Conservation (phyloP, 2,797 vertebrate genomes). For the Trachops cirrhosus region DNA sequence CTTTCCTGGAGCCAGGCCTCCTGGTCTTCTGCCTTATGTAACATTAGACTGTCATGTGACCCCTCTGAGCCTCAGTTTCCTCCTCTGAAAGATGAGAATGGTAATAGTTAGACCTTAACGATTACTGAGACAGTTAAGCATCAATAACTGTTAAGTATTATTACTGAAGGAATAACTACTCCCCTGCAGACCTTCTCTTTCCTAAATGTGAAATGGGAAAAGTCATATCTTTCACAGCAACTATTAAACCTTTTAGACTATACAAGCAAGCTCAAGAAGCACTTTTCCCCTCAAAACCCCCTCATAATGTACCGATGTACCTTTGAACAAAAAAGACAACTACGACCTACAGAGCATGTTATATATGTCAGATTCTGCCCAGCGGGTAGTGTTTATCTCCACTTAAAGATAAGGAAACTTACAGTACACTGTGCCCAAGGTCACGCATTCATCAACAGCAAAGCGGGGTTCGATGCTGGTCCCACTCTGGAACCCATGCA, state of each 20-base stretch:
- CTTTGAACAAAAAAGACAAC: neutral
- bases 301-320: neutral
- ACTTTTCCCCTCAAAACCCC: neutral
- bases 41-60: neutral
- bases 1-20: neutral
- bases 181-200: neutral
- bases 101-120: neutral
- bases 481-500: neutral
- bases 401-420: neutral
- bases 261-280: neutral
- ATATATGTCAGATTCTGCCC: neutral
- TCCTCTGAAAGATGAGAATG: neutral
- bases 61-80: neutral
- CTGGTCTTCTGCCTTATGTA: neutral
- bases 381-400: neutral
- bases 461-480: neutral
- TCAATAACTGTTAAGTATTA: neutral
- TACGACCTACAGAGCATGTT: neutral
- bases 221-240: neutral
- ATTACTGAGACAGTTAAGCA: neutral
- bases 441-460: neutral
- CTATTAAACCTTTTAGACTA: neutral
- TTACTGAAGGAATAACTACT: neutral
- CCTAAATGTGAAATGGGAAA: neutral
- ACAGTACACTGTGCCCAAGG: neutral